Evolutionary conservation across 1,140 invertebrate genomes (phyloP).

Genomic region (Melipona quadrifasciata): DNA sequence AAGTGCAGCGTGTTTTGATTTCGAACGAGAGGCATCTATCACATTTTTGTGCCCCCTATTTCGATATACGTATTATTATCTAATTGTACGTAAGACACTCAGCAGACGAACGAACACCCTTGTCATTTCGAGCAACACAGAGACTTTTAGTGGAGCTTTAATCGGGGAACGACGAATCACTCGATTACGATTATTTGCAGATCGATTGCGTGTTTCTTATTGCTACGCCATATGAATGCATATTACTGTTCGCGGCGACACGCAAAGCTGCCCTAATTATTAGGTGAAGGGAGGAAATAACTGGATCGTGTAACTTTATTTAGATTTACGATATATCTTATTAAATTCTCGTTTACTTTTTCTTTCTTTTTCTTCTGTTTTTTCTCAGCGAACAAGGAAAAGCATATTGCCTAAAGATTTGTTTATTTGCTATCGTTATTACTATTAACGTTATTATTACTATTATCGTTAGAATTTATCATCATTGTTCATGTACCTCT

Average conservation of each 20-base stretch:
- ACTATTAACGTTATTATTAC: neutral
- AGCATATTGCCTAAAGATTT: constrained; percentile 45
- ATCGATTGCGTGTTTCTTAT: constrained; percentile 13
- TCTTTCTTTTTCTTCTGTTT: neutral
- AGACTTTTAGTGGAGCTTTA: neutral
- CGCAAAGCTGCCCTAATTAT: constrained; percentile 39
- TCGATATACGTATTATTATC: constrained; percentile 13
- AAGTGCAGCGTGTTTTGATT: constrained; percentile 12
- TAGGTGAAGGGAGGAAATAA: constrained; percentile 23
- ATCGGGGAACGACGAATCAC: neutral
- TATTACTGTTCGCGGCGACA: constrained; percentile 23
- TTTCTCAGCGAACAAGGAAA: constrained; percentile 6
- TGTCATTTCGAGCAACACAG: constrained; percentile 12
- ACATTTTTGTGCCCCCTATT: constrained; percentile 10
- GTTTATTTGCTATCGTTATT: constrained; percentile 22
- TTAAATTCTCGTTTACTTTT: neutral
- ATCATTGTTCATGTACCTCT: constrained; percentile 3
- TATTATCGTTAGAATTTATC: neutral
- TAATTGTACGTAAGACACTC: constrained; percentile 45
- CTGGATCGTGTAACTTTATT: neutral
- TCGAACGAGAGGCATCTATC: neutral
- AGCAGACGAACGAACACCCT: constrained; percentile 32
- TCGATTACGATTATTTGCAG: neutral
- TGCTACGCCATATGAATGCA: constrained; percentile 26
- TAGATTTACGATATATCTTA: neutral